Evolutionary conservation across 2,797 vertebrate species (phyloP), one percentile per base, ranked within the genome.

Genomic region (Neoniphon sammara): DNA sequence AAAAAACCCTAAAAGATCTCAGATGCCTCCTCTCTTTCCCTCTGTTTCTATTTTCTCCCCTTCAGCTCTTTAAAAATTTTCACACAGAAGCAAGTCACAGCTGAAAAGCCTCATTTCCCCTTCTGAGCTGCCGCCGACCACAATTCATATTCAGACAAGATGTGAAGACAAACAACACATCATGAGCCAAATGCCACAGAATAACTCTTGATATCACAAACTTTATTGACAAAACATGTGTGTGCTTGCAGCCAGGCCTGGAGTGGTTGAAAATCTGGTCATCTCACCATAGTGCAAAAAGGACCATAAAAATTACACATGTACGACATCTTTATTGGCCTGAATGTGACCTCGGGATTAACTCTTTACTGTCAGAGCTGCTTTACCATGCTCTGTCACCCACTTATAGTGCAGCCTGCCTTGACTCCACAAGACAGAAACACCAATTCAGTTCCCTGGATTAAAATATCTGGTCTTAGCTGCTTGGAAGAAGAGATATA

Each of bases 391-490:
- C 47, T 39, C 34, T 17, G 18, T 75, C 60, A 73, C 10, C 20
- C 57, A 12, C 31, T 30, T 11, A 53, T 0, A 60, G 56, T 21
- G 3, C 49, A 46, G 50, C 14, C 10, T 23, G 68, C 47, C 31
- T 59, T 4, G 2, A 53, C 70, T 68, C 79, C 66, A 47, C 62
- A 54, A 18, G 72, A 71, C 62, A 70, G 36, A 44, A 81, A 74
- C 49, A 52, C 56, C 25, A 36, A 52, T 63, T 69, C 65, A 66
- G 66, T 63, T 59, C 39, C n/a, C n/a, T 5, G 47, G 74, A 83
- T 81, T 79, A 70, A 73, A 72, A 67, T 11, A 72, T 58, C 76
- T 44, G 50, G 56, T 18, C 67, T n/a, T 20, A 56, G 23, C 54
- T 59, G 68, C 15, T 31, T 61, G 25, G 25, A 12, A 73, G 55